Conservation (phyloP, 2,113 vertebrate species). For the Oncorhynchus nerka region DNA sequence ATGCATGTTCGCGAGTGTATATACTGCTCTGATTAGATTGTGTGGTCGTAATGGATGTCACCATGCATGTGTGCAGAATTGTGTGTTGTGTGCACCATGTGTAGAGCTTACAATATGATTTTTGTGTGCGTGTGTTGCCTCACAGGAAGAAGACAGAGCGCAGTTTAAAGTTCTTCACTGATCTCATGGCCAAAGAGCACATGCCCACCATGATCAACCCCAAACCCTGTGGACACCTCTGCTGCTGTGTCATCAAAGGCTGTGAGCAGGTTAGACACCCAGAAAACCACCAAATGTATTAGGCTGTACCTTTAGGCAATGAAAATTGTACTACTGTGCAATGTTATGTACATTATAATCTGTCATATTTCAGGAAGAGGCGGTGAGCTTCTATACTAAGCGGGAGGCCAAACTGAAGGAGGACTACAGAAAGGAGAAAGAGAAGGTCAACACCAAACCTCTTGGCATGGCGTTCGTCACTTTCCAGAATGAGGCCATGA, state of each 20-base stretch:
- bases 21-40: not conserved
- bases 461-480: conserved; percentile 98
- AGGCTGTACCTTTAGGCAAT: not conserved
- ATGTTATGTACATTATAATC: not conserved
- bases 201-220: conserved; percentile 93
- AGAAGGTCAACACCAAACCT: conserved; percentile 95
- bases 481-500: conserved; percentile 95
- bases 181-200: conserved; percentile 88
- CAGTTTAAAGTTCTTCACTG: conserved; percentile 91
- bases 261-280: conserved; percentile 85
- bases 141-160: conserved; percentile 94
- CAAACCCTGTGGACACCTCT: conserved; percentile 95
- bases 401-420: conserved; percentile 92
- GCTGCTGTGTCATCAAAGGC: conserved; percentile 91
- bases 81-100: not conserved
- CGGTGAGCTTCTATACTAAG: conserved; percentile 91
- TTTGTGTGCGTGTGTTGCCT: conserved; percentile 17
- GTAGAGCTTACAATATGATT: not conserved
- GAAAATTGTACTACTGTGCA: not conserved
- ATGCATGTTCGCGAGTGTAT: not conserved
- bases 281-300: not conserved
- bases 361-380: conserved; percentile 82
- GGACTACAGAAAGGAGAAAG: conserved; percentile 93
- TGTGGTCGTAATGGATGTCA: not conserved
- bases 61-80: not conserved